phyloP scores from a whole-genome alignment of 2,113 vertebrate genomes.

The Pteruthius melanotis region DNA sequence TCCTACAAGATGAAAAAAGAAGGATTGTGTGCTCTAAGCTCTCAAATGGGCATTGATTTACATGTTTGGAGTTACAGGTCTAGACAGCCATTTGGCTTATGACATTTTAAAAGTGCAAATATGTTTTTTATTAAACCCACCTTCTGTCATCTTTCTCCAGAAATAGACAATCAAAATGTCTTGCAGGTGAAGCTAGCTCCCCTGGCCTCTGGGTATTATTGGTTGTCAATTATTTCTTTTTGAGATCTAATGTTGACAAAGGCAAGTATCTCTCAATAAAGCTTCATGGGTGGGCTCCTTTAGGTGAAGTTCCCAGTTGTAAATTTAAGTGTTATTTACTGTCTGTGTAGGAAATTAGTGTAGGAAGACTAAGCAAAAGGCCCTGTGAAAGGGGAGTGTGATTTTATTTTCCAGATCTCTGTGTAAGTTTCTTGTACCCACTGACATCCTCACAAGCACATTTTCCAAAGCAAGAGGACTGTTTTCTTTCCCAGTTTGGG shows the following conservation, averaged over 20 bases:
- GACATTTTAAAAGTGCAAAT: constrained; percentile 28
- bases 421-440: not conserved
- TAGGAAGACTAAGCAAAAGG: not conserved
- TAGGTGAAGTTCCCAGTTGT: not conserved
- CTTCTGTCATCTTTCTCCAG: not conserved
- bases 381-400: not conserved
- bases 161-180: not conserved
- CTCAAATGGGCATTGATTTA: not conserved
- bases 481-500: not conserved
- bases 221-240: not conserved
- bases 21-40: not conserved
- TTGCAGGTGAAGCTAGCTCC: not conserved
- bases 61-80: not conserved
- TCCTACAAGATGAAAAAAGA: not conserved
- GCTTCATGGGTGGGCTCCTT: not conserved
- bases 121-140: not conserved
- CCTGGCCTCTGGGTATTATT: not conserved
- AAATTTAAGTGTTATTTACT: not conserved
- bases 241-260: not conserved
- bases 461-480: not conserved
- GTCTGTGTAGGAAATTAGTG: not conserved
- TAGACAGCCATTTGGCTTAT: constrained; percentile 12
- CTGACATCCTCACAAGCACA: not conserved
- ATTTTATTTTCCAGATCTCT: not conserved
- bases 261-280: not conserved